A percentile compares a stretch with the other conserved stretches of the same genome.
phyloP scores from a whole-genome alignment of 2,113 vertebrate species.

The Hassar affinis region DNA sequence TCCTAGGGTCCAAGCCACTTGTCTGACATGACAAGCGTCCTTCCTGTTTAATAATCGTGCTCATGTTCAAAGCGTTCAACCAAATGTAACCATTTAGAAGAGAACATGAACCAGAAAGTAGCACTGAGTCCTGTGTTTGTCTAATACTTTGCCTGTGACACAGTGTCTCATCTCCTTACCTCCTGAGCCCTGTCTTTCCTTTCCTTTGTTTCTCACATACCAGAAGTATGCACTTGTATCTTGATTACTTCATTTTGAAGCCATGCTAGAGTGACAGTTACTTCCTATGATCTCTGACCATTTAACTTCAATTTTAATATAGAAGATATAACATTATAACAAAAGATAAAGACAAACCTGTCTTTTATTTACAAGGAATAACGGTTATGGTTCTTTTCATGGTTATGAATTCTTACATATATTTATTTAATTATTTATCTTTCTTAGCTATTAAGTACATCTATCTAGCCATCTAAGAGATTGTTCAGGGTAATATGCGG shows the following conservation, averaged over 20 bases:
- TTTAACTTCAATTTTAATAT: background rate
- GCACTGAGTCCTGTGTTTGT: background rate
- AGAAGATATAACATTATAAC: too few relatives aligned
- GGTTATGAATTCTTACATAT: too few relatives aligned
- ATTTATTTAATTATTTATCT: background rate
- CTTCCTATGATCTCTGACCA: background rate
- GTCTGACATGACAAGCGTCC: background rate
- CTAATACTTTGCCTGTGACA: background rate
- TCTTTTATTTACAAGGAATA: too few relatives aligned
- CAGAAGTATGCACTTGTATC: background rate
- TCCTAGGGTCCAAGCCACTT: background rate
- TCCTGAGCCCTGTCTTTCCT: background rate
- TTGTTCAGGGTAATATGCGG: background rate
- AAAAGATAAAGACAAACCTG: too few relatives aligned
- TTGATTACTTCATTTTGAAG: background rate
- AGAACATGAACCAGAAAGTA: background rate
- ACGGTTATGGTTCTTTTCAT: too few relatives aligned
- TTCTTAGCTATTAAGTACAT: background rate
- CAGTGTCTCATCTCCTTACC: background rate
- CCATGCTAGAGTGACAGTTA: background rate
- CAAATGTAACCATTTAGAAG: background rate
- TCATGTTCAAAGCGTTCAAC: background rate
- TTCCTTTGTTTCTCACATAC: background rate
- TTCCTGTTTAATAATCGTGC: background rate
- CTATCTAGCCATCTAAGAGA: background rate